Evolutionary conservation across 1,140 invertebrate species (phyloP).

Genomic region (Ooceraea biroi): DNA sequence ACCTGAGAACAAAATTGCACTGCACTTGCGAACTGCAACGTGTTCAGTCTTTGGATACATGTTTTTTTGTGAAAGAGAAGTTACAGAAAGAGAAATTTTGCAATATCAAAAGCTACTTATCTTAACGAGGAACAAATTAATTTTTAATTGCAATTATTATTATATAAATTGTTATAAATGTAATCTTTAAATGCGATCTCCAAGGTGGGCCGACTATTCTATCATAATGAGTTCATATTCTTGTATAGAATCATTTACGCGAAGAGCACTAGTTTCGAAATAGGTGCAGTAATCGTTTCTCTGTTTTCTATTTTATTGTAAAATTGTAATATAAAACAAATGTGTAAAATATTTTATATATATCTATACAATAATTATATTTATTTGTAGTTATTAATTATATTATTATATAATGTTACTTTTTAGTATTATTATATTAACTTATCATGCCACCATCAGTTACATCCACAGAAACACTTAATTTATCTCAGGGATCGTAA

Average conservation of each 20-base stretch:
- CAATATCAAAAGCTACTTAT: neutral
- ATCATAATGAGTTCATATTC: conserved; percentile 11
- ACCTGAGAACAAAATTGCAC: conserved; percentile 15
- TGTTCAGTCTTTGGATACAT: neutral
- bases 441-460: neutral
- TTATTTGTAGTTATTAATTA: too few species aligned
- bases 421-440: neutral
- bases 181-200: conserved; percentile 27
- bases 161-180: neutral
- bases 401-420: too few species aligned
- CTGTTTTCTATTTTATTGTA: neutral
- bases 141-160: neutral
- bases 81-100: neutral
- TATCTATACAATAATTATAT: too few species aligned
- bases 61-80: neutral
- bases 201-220: conserved; percentile 4
- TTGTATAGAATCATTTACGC: conserved; percentile 4
- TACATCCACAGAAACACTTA: neutral
- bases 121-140: conserved; percentile 5
- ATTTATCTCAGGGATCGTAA: neutral
- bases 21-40: conserved; percentile 16
- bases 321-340: neutral
- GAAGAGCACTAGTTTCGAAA: conserved; percentile 7
- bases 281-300: conserved; percentile 6
- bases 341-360: neutral